Evolutionary conservation across 2,888 invertebrate species (phyloP).

Genomic region (Pseudococcus jackbeardsleyi): DNA sequence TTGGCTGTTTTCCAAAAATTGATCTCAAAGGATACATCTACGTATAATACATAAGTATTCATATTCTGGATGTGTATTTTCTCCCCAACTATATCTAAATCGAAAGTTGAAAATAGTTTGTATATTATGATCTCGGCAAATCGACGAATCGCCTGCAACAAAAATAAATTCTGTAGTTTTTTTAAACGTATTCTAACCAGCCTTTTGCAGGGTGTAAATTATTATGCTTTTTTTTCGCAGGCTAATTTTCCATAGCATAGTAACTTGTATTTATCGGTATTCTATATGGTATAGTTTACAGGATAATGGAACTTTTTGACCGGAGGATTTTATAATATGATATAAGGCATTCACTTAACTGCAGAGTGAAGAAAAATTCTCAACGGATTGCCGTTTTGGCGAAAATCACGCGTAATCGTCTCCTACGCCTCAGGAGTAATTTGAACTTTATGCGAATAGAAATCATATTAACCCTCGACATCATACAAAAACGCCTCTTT

Average conservation of each 20-base stretch:
- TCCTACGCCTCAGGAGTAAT: neutral
- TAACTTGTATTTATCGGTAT: neutral
- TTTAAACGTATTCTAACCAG: neutral
- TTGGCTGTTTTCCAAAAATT: constrained; percentile 63
- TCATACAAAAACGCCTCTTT: neutral
- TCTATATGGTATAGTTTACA: neutral
- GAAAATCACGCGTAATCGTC: neutral
- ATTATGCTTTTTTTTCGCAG: neutral
- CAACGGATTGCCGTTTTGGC: too few species aligned
- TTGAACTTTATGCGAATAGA: neutral
- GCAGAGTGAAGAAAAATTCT: neutral
- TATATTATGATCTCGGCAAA: constrained; percentile 19
- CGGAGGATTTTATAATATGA: neutral
- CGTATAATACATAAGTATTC: constrained; percentile 59
- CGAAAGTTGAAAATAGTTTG: constrained; percentile 52
- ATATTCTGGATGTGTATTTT: constrained; percentile 45
- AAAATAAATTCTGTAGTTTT: constrained; percentile 8
- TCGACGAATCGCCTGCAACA: constrained; percentile 38
- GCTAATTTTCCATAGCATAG: neutral
- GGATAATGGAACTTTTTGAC: neutral
- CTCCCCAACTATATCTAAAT: constrained; percentile 5
- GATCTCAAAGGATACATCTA: constrained; percentile 58
- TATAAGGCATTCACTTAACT: too few species aligned
- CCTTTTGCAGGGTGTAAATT: neutral
- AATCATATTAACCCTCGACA: constrained; percentile 31